Percentiles rank a stretch among this genome's conserved stretches.
These are phyloP conservation scores for Diarsia brunnea DNA, from an alignment of 2,888 invertebrate species.

Conservation along the genomic window DNA sequence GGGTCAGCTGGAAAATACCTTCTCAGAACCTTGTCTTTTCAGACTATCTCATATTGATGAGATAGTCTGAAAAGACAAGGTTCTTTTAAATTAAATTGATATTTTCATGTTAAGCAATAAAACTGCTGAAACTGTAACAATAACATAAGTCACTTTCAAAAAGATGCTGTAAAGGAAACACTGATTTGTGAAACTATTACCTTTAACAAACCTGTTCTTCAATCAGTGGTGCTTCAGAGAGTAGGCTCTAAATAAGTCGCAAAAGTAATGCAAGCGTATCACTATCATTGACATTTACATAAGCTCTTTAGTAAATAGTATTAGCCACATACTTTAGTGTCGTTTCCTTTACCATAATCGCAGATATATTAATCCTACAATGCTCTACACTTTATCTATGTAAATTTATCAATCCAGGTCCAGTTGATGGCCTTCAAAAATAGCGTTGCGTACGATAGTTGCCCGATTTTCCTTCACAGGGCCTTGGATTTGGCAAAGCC, in stretches of 20 bases:
- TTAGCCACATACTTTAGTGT: not conserved
- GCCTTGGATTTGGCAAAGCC: not conserved
- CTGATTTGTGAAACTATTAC: too few relatives aligned
- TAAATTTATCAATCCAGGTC: not conserved
- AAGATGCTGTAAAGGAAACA: too few relatives aligned
- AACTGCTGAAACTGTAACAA: not conserved
- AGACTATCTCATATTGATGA: too few relatives aligned
- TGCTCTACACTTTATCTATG: not conserved
- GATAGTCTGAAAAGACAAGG: not conserved
- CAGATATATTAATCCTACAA: not conserved
- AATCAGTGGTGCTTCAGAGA: not conserved
- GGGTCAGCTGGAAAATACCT: not conserved
- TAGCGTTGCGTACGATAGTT: not conserved
- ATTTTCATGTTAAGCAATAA: not conserved
- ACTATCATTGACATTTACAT: not conserved
- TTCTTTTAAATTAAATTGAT: too few relatives aligned
- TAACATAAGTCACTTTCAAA: too few relatives aligned
- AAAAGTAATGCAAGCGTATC: not conserved
- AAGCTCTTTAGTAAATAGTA: not conserved
- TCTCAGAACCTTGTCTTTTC: too few relatives aligned
- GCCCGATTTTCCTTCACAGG: not conserved
- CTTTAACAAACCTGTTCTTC: not conserved
- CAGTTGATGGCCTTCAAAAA: not conserved
- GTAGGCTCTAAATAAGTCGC: not conserved
- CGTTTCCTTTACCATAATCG: not conserved